These are phyloP conservation scores for Limnothrissa miodon DNA, from an alignment of 2,113 vertebrate genomes.

Conservation along the genomic window DNA sequence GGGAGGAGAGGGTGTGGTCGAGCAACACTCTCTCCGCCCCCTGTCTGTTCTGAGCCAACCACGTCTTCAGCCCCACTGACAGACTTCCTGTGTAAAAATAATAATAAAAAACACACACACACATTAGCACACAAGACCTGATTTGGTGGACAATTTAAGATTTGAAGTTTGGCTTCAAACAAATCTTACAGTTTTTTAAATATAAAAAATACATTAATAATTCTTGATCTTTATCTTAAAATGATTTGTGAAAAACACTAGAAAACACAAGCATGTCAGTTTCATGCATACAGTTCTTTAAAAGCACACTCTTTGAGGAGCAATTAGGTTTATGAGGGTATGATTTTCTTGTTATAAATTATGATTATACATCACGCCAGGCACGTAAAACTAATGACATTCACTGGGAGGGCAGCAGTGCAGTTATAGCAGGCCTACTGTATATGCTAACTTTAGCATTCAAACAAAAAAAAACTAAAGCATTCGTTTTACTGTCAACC, in stretches of 20 bases:
- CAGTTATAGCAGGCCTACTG: not conserved
- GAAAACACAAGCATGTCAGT: too few relatives aligned
- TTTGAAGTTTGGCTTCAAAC: too few relatives aligned
- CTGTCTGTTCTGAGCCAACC: conserved; percentile 57
- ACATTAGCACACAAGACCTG: not conserved
- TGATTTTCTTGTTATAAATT: too few relatives aligned
- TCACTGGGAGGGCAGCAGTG: not conserved
- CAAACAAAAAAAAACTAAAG: not conserved
- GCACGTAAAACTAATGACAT: not conserved
- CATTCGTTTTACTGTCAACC: not conserved
- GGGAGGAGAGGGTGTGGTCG: conserved; percentile 43
- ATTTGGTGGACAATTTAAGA: not conserved
- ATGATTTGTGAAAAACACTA: too few relatives aligned
- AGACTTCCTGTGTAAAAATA: conserved; percentile 53
- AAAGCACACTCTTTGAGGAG: too few relatives aligned
- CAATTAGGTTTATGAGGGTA: too few relatives aligned
- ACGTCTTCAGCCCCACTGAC: conserved; percentile 62
- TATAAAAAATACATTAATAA: too few relatives aligned
- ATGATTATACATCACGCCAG: not conserved
- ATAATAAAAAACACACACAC: not conserved
- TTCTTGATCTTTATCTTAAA: too few relatives aligned
- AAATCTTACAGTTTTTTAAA: too few relatives aligned
- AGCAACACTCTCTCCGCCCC: not conserved
- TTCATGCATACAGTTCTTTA: too few relatives aligned
- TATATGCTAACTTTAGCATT: not conserved